Evolutionary conservation across 2,113 vertebrate genomes (phyloP).

Genomic region (Donacobius atricapilla): DNA sequence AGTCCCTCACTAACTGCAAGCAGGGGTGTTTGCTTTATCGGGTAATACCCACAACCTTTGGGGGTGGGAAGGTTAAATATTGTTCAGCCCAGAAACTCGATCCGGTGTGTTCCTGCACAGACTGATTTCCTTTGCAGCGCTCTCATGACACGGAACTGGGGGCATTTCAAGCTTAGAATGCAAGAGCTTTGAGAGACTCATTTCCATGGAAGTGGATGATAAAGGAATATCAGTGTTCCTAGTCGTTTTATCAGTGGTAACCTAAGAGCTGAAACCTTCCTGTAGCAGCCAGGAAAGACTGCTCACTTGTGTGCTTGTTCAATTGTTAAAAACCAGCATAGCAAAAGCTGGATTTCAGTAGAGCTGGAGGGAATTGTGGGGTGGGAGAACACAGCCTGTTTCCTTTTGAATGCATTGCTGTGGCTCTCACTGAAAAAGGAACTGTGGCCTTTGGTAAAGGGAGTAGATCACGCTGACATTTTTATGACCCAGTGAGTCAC

Average conservation of each 20-base stretch:
- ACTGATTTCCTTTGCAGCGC: background rate
- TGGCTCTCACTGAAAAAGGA: background rate
- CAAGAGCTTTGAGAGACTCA: background rate
- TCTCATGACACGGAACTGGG: background rate
- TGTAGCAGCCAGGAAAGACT: background rate
- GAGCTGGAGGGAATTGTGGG: background rate
- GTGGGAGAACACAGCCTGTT: background rate
- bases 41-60: background rate
- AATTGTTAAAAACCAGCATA: background rate
- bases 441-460: background rate
- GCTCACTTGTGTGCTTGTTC: background rate
- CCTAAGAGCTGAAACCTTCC: background rate
- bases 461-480: background rate
- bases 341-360: background rate
- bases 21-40: background rate
- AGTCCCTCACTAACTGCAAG: background rate
- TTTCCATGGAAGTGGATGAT: background rate
- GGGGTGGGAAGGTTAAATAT: background rate
- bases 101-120: background rate
- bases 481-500: conserved; percentile 35
- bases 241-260: background rate
- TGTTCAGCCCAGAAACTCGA: background rate
- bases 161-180: background rate
- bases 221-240: background rate
- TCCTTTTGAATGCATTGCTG: background rate